These are phyloP conservation scores for Telenomus remus DNA, from an alignment of 1,140 invertebrate genomes.

Conservation along the genomic window DNA sequence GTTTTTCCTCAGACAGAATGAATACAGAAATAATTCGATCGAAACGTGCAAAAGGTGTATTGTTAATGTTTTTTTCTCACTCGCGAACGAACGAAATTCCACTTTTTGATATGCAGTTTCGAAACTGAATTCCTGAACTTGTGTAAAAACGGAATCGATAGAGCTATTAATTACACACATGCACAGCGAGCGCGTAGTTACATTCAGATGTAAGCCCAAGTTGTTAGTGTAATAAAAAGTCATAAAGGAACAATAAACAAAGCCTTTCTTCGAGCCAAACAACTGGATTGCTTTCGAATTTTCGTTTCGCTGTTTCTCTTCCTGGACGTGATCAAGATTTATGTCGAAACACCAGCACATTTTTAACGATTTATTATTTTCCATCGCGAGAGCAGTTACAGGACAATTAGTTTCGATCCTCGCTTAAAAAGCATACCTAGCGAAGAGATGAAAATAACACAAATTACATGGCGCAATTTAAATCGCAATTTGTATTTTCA, in stretches of 20 bases:
- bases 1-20: too few relatives aligned
- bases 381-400: neutral
- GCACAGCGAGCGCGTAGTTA: too few relatives aligned
- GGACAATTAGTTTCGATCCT: too few relatives aligned
- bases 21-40: too few relatives aligned
- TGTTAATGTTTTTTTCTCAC: neutral
- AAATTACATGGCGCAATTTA: too few relatives aligned
- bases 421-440: too few relatives aligned
- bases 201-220: neutral
- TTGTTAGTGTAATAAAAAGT: constrained; percentile 32
- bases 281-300: constrained; percentile 18
- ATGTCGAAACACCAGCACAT: constrained; percentile 5
- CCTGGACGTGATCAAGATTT: constrained; percentile 5
- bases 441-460: too few relatives aligned
- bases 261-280: constrained; percentile 6
- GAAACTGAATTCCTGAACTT: neutral
- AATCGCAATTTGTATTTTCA: too few relatives aligned
- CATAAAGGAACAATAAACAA: constrained; percentile 38
- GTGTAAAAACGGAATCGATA: constrained; percentile 26
- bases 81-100: constrained; percentile 1
- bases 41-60: too few relatives aligned
- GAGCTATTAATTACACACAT: constrained; percentile 28
- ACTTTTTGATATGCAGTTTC: neutral
- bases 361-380: constrained; percentile 10
- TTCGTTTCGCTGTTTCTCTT: constrained; percentile 2